Evolutionary conservation across 2,113 vertebrate species (phyloP).

Genomic region (Dissostichus mawsoni): DNA sequence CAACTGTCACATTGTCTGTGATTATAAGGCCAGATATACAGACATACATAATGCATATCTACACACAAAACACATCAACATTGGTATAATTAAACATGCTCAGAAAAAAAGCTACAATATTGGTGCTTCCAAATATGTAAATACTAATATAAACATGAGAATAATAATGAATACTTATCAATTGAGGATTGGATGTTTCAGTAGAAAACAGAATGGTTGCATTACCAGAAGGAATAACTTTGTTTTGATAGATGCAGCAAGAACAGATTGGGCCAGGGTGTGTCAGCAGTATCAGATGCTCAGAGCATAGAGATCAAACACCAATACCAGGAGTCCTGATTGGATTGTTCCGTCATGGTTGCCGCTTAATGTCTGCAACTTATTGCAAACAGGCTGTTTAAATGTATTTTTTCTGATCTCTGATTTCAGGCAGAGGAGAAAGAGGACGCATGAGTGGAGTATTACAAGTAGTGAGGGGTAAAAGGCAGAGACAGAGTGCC

Average conservation of each 20-base stretch:
- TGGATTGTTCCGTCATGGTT: conserved; percentile 8
- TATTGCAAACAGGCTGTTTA: conserved; percentile 25
- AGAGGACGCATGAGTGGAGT: conserved; percentile 25
- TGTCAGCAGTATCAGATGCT: neutral
- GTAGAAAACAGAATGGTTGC: too few relatives aligned
- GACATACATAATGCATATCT: neutral
- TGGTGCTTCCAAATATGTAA: neutral
- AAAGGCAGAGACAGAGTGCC: conserved; percentile 22
- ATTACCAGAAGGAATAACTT: neutral
- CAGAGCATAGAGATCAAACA: neutral
- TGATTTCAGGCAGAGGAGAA: conserved; percentile 36
- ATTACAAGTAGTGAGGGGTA: conserved; percentile 37
- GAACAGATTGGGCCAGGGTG: neutral
- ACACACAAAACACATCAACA: neutral
- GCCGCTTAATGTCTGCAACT: conserved; percentile 14
- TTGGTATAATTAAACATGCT: neutral
- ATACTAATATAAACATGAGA: neutral
- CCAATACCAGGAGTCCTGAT: neutral
- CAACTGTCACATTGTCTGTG: neutral
- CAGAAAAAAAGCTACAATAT: neutral
- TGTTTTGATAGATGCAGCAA: neutral
- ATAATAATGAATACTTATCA: neutral
- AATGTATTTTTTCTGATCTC: conserved; percentile 39
- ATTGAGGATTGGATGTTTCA: neutral
- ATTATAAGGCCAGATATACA: neutral